Conservation (phyloP, 1,140 invertebrate genomes). For the Pararge aegeria region DNA sequence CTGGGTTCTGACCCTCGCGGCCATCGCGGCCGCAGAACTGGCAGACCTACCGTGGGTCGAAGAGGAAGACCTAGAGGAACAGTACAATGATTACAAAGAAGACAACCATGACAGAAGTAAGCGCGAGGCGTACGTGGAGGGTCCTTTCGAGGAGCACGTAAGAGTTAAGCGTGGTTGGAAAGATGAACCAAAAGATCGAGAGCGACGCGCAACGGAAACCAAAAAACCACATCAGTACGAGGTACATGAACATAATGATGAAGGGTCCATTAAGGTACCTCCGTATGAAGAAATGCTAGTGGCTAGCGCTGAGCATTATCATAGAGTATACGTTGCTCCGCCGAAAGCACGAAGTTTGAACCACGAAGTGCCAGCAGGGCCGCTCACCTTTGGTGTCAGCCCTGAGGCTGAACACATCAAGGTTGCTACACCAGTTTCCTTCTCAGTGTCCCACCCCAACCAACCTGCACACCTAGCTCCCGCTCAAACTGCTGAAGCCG, state of each 20-base stretch:
- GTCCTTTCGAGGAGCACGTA: conserved; percentile 48
- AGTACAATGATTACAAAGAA: conserved; percentile 56
- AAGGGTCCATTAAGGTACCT: conserved; percentile 54
- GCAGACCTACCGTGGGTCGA: conserved; percentile 62
- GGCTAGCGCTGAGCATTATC: conserved; percentile 69
- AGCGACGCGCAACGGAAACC: conserved; percentile 53
- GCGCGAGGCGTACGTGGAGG: conserved; percentile 43
- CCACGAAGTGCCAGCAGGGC: conserved; percentile 30
- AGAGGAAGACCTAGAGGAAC: conserved; percentile 63
- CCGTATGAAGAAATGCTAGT: conserved; percentile 68
- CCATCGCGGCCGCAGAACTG: conserved; percentile 45
- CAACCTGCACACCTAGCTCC: conserved; percentile 8
- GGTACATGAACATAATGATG: conserved; percentile 76
- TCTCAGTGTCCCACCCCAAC: conserved; percentile 12
- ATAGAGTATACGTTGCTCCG: conserved; percentile 39
- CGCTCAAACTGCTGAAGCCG: too few species aligned
- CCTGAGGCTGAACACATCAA: conserved; percentile 18
- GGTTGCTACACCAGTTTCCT: conserved; percentile 16
- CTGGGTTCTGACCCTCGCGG: conserved; percentile 49
- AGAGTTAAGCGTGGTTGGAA: conserved; percentile 56
- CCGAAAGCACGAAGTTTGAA: conserved; percentile 25
- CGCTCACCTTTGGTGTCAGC: conserved; percentile 35
- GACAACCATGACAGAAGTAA: conserved; percentile 38
- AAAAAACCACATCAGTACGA: conserved; percentile 73
- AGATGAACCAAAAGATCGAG: conserved; percentile 37